Conservation (phyloP, 2,797 vertebrate species). For the Aphelocoma californica region DNA sequence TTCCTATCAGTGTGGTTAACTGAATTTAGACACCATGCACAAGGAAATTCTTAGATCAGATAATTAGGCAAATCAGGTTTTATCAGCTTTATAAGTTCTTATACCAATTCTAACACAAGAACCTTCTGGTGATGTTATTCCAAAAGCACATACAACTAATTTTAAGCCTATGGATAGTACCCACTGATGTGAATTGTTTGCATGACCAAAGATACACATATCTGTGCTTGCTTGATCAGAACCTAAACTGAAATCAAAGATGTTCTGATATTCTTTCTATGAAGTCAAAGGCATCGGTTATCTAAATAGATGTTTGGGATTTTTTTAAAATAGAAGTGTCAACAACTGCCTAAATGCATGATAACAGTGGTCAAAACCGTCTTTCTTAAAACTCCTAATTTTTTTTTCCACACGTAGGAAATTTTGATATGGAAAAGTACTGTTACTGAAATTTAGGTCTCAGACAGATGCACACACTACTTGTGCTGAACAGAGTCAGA, state of each 20-base stretch:
- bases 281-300: neutral
- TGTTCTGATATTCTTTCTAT: neutral
- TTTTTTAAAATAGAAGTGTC: neutral
- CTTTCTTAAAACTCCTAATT: neutral
- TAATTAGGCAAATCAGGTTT: neutral
- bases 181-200: neutral
- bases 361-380: neutral
- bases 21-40: neutral
- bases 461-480: neutral
- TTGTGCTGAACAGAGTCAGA: neutral
- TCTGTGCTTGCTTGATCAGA: neutral
- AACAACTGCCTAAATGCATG: neutral
- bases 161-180: neutral
- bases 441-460: neutral
- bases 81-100: neutral
- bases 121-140: neutral
- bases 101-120: neutral
- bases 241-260: neutral
- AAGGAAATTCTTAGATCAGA: neutral
- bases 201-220: neutral
- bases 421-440: neutral
- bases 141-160: neutral
- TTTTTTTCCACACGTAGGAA: neutral
- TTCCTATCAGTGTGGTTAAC: neutral
- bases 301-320: accelerated